phyloP scores from a whole-genome alignment of 1,140 invertebrate species.

The Arion vulgaris region DNA sequence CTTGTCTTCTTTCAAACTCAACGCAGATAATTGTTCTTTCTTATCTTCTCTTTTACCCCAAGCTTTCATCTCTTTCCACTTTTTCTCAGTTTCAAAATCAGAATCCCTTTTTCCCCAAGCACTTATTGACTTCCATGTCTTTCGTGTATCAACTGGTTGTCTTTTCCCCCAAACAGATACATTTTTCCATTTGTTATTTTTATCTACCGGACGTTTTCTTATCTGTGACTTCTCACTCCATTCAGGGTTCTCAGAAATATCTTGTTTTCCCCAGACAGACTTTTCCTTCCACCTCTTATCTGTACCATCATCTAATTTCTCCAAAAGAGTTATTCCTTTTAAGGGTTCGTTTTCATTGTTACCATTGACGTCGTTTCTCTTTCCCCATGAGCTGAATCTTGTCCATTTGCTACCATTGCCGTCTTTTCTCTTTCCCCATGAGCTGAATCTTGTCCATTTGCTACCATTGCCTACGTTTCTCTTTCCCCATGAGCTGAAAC shows the following conservation, averaged over 20 bases:
- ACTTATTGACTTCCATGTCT: not conserved
- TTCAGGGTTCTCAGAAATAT: not conserved
- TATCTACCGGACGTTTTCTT: not conserved
- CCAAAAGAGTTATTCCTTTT: too few relatives aligned
- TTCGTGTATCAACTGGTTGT: not conserved
- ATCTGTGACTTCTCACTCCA: too few relatives aligned
- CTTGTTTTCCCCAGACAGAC: conserved; percentile 4
- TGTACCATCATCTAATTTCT: not conserved
- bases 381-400: conserved; percentile 7
- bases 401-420: conserved; percentile 5
- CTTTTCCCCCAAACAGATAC: not conserved
- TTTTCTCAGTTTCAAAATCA: not conserved
- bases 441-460: not conserved
- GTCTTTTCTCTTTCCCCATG: conserved; percentile 14
- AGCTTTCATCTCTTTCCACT: not conserved
- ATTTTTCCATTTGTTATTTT: not conserved
- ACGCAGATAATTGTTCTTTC: not conserved
- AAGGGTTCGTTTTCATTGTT: too few relatives aligned
- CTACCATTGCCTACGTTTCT: not conserved
- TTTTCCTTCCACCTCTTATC: not conserved
- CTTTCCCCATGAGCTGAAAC: conserved; percentile 20
- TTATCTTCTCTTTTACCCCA: conserved; percentile 1
- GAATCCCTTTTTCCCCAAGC: conserved; percentile 18
- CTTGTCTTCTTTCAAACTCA: too few relatives aligned
- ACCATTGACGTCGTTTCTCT: not conserved